These are phyloP conservation scores for Trachelipus rathkii DNA, from an alignment of 1,140 invertebrate genomes.

Conservation along the genomic window DNA sequence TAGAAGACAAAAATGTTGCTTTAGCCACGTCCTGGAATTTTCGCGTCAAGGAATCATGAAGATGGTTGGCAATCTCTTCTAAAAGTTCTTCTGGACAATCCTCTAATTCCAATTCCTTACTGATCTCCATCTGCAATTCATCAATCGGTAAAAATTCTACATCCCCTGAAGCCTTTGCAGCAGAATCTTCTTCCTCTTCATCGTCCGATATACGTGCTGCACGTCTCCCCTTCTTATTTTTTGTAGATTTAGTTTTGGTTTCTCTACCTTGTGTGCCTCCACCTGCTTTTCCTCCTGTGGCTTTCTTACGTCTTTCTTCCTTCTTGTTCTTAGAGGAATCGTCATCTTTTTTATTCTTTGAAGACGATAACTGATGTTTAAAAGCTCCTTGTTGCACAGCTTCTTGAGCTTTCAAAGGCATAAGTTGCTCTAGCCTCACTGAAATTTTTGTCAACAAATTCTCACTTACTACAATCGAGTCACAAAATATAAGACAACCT, in stretches of 20 bases:
- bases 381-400: not conserved
- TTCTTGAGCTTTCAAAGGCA: not conserved
- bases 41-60: slow-evolving; percentile 49
- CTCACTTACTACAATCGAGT: not conserved
- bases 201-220: slow-evolving; percentile 53
- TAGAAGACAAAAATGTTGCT: slow-evolving; percentile 64
- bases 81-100: slow-evolving; percentile 55
- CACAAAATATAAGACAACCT: not conserved
- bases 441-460: not conserved
- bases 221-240: slow-evolving; percentile 60
- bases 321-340: slow-evolving; percentile 64
- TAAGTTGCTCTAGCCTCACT: not conserved
- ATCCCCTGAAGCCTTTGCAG: slow-evolving; percentile 51
- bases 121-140: slow-evolving; percentile 66
- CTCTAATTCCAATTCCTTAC: slow-evolving; percentile 54
- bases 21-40: slow-evolving; percentile 58
- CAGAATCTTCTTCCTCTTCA: slow-evolving; percentile 48
- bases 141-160: slow-evolving; percentile 63
- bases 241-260: slow-evolving; percentile 90
- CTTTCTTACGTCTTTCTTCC: slow-evolving; percentile 84
- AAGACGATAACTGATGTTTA: slow-evolving; percentile 21
- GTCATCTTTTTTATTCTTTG: slow-evolving; percentile 47
- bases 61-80: slow-evolving; percentile 50
- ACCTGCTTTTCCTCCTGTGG: slow-evolving; percentile 74
- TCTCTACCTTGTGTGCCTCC: slow-evolving; percentile 89